Percentiles rank a stretch among this genome's conserved stretches.
phyloP scores from a whole-genome alignment of 1,140 invertebrate genomes.

The Pachyrhynchus sulphureomaculatus region DNA sequence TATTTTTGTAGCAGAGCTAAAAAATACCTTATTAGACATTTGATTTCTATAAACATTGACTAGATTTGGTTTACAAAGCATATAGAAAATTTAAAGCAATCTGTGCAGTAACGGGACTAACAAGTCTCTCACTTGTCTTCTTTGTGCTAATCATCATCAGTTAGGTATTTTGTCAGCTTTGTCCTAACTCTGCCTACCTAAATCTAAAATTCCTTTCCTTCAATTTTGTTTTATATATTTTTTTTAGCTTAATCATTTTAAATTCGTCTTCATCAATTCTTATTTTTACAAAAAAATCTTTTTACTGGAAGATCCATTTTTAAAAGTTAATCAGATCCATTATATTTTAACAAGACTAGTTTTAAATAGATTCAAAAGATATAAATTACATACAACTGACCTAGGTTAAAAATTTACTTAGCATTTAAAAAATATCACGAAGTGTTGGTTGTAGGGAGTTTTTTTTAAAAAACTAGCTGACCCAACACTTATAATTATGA shows the following conservation, averaged over 20 bases:
- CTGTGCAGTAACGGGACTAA: constrained; percentile 6
- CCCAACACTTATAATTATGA: not conserved
- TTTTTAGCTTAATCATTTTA: not conserved
- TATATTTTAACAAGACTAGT: not conserved
- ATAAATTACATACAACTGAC: not conserved
- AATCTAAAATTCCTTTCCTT: too few relatives aligned
- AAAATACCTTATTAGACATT: not conserved
- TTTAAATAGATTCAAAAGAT: not conserved
- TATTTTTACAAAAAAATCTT: not conserved
- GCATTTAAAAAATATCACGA: constrained; percentile 4
- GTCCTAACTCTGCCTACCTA: not conserved
- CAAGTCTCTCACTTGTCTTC: not conserved
- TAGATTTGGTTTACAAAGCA: constrained; percentile 5
- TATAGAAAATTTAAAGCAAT: constrained; percentile 1
- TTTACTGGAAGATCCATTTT: not conserved
- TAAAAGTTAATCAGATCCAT: not conserved
- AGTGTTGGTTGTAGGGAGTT: not conserved
- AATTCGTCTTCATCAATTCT: not conserved
- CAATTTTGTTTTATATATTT: too few relatives aligned
- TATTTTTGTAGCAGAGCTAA: too few relatives aligned
- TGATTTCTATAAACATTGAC: not conserved
- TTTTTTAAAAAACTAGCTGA: not conserved
- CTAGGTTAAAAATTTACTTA: not conserved
- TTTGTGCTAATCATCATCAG: not conserved
- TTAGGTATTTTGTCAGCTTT: not conserved